Evolutionary conservation across 2,797 vertebrate genomes (phyloP), one percentile per base, ranked within the genome.

Genomic region (Hirundo rustica): DNA sequence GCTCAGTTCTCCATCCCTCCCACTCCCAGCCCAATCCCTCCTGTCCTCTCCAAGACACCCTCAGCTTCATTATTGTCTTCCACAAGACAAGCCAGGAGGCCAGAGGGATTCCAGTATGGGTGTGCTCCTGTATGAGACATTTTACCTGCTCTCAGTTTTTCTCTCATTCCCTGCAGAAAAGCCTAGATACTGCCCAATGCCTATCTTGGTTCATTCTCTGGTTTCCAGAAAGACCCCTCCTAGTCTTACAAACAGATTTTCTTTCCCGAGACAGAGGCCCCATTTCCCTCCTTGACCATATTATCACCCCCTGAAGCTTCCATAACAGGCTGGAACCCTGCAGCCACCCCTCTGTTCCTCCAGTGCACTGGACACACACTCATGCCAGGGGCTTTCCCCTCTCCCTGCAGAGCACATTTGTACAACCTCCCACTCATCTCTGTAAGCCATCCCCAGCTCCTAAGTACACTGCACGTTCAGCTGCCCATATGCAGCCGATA

Each of bases 401-500:
- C 29, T 51, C 53, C 25, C 60, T 57, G 44, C 19, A 19, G 54
- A 48, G 40, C 44, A n/a, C 17, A 51, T 65, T n/a, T 76, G 64
- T 38, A 42, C 47, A 78, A 42, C 51, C 48, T 81, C 40, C 67
- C 66, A 40, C 22, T 64, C 50, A 58, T 88, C 23, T 51, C 85
- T 45, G 67, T 55, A 73, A 95, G 44, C 48, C 76, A 62, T 57
- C 40, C 51, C 77, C 80, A 78, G 26, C 48, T 91, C 70, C 44
- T 86, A 74, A 84, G 70, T 7, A 51, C 40, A 48, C 58, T 61
- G 53, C 79, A 47, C 11, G 20, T 62, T 89, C 76, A 86, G 90
- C 85, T 92, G 86, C 92, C 84, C 86, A 36, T 53, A 58, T 84
- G 62, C 90, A 93, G 82, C 77, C 83, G 68, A 18, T 81, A 61